Evolutionary conservation across 1,140 invertebrate species (phyloP).

Genomic region (Parapsyche elsis): DNA sequence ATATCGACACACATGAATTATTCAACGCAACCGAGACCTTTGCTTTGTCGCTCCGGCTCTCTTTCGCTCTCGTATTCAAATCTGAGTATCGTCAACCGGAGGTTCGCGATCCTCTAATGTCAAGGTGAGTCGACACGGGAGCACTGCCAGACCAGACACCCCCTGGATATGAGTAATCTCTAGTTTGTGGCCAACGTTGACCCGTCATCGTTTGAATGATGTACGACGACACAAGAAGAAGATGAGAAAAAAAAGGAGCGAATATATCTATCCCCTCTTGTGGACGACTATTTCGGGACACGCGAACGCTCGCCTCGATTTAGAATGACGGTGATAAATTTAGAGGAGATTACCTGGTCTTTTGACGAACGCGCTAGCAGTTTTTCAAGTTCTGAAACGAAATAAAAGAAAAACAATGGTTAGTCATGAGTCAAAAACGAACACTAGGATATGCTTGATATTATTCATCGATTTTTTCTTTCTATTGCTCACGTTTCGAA

Average conservation of each 20-base stretch:
- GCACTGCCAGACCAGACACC: too few species aligned
- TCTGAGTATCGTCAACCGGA: slow-evolving; percentile 15
- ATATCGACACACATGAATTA: slow-evolving; percentile 47
- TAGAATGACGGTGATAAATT: slow-evolving; percentile 17
- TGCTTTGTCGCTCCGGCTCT: slow-evolving; percentile 35
- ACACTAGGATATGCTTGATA: too few species aligned
- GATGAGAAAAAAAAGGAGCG: too few species aligned
- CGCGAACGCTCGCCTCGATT: neutral
- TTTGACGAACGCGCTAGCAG: slow-evolving; percentile 2
- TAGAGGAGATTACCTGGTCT: slow-evolving; percentile 11
- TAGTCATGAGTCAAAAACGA: too few species aligned
- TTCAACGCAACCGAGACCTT: slow-evolving; percentile 51
- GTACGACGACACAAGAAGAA: neutral
- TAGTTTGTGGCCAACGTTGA: neutral
- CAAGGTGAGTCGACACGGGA: neutral
- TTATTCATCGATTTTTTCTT: too few species aligned
- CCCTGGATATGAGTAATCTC: too few species aligned
- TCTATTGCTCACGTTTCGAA: too few species aligned
- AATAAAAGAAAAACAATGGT: neutral
- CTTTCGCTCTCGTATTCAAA: slow-evolving; percentile 49
- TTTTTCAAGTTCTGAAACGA: slow-evolving; percentile 2
- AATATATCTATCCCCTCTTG: neutral
- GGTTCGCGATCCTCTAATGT: neutral
- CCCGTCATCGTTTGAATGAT: slow-evolving; percentile 5
- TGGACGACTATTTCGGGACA: neutral